A percentile compares a stretch with the other conserved stretches of the same genome.
Evolutionary conservation across 2,888 invertebrate genomes (phyloP).

Genomic region (Monochamus alternatus): DNA sequence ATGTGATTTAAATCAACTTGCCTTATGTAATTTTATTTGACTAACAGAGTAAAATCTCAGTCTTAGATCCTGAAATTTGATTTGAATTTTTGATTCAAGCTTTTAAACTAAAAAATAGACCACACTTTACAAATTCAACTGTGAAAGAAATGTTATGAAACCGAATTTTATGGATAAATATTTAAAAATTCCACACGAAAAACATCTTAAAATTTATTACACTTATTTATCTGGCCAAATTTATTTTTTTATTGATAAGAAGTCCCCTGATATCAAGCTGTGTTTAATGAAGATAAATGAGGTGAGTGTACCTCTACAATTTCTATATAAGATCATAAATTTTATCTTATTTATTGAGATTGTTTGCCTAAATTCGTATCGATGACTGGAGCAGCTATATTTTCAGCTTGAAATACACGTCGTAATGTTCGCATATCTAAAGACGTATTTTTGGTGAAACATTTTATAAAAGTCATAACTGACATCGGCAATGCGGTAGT

Average conservation of each 20-base stretch:
- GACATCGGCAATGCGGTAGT: too few species aligned
- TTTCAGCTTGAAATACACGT: background rate
- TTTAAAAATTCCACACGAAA: background rate
- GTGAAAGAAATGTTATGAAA: background rate
- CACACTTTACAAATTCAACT: background rate
- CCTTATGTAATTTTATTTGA: too few species aligned
- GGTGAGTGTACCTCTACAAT: constrained; percentile 8
- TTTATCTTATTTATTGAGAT: constrained; percentile 10
- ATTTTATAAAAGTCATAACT: background rate
- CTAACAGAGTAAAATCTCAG: too few species aligned
- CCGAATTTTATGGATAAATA: background rate
- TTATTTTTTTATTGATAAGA: constrained; percentile 7
- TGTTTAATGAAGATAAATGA: constrained; percentile 8
- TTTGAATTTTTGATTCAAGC: too few species aligned
- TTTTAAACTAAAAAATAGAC: too few species aligned
- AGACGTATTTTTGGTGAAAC: background rate
- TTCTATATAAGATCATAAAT: constrained; percentile 4
- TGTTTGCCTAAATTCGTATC: constrained; percentile 10
- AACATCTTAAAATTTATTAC: background rate
- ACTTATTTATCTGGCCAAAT: background rate
- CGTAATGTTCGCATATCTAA: background rate
- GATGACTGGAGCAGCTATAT: constrained; percentile 1
- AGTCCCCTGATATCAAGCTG: constrained; percentile 9
- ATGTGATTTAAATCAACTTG: too few species aligned
- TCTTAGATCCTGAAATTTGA: too few species aligned